Conservation (phyloP, 1,140 invertebrate species). For the Anastatus disparis region DNA sequence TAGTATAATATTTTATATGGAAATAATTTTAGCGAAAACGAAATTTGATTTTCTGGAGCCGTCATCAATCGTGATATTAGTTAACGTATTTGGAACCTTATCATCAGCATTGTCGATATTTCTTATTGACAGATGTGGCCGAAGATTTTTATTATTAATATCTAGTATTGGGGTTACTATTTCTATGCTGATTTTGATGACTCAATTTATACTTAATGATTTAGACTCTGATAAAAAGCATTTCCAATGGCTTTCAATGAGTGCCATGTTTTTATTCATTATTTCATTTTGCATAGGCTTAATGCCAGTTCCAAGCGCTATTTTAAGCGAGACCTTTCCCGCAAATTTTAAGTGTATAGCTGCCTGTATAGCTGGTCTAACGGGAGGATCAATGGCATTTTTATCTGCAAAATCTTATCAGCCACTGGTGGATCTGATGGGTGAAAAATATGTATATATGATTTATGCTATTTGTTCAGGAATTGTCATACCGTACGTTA, state of each 20-base stretch:
- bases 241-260: constrained; percentile 45
- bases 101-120: constrained; percentile 64
- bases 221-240: constrained; percentile 58
- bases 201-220: constrained; percentile 72
- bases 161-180: constrained; percentile 65
- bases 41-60: constrained; percentile 64
- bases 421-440: constrained; percentile 69
- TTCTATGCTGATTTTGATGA: constrained; percentile 68
- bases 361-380: constrained; percentile 74
- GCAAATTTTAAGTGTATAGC: constrained; percentile 75
- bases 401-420: constrained; percentile 79
- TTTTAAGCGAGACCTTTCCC: constrained; percentile 79
- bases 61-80: constrained; percentile 70
- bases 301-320: constrained; percentile 76
- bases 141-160: constrained; percentile 74
- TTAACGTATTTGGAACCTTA: constrained; percentile 74
- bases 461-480: constrained; percentile 61
- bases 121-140: constrained; percentile 77
- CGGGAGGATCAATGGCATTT: constrained; percentile 77
- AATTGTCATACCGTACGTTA: constrained; percentile 72
- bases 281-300: constrained; percentile 66
- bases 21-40: constrained; percentile 74
- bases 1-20: constrained; percentile 78
- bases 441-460: constrained; percentile 48
- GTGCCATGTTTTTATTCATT: constrained; percentile 35